Percentiles rank a stretch among this genome's conserved stretches.
Conservation (phyloP, 2,888 invertebrate genomes). For the Drosophila nr. medialis region DNA sequence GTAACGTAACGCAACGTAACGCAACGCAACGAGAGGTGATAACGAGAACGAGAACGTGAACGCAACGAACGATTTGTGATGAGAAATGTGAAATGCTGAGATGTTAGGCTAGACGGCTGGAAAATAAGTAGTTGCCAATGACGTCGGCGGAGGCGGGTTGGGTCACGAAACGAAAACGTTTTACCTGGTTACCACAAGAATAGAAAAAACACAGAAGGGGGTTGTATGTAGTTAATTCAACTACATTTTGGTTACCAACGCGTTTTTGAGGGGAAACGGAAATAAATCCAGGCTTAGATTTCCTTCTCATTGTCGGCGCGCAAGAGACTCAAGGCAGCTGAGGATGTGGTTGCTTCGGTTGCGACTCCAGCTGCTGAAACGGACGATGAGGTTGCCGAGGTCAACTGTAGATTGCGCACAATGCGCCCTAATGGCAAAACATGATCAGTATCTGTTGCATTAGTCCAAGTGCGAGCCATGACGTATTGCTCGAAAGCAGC, state of each 20-base stretch:
- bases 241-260: conserved; percentile 52
- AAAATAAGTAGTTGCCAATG: conserved; percentile 29
- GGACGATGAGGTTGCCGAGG: conserved; percentile 22
- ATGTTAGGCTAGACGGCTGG: conserved; percentile 57
- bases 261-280: conserved; percentile 7
- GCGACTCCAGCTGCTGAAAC: conserved; percentile 8
- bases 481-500: conserved; percentile 71
- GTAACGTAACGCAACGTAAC: conserved; percentile 53
- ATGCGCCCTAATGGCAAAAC: conserved; percentile 69
- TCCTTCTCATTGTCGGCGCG: conserved; percentile 60
- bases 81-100: conserved; percentile 42
- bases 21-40: conserved; percentile 55
- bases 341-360: conserved; percentile 33
- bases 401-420: conserved; percentile 59
- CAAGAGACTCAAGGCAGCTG: conserved; percentile 41
- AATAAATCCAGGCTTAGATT: conserved; percentile 50
- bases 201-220: conserved; percentile 31
- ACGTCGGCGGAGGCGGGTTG: conserved; percentile 28
- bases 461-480: conserved; percentile 70
- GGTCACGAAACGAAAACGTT: conserved; percentile 46
- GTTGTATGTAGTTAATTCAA: conserved; percentile 22
- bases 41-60: conserved; percentile 52
- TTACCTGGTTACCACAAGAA: conserved; percentile 69
- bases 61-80: conserved; percentile 45
- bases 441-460: conserved; percentile 64